phyloP scores from a whole-genome alignment of 2,797 vertebrate genomes.

The Danio albolineatus region DNA sequence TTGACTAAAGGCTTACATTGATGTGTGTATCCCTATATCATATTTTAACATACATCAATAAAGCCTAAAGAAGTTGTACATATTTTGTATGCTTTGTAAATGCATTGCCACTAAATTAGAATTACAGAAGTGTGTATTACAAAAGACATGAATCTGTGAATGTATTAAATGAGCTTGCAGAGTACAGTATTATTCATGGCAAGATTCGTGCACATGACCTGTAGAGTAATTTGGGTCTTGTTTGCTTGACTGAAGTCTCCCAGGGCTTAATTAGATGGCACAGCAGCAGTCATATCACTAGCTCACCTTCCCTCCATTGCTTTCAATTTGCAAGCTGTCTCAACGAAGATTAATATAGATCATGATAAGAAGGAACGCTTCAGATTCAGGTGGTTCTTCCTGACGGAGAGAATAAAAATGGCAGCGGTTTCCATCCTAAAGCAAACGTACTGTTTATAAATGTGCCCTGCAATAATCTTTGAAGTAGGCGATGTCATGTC shows the following conservation, averaged over 20 bases:
- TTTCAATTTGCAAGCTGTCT: slow-evolving; percentile 64
- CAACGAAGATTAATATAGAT: slow-evolving; percentile 35
- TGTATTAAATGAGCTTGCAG: slow-evolving; percentile 27
- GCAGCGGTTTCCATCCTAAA: slow-evolving; percentile 1
- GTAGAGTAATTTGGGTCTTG: slow-evolving; percentile 74
- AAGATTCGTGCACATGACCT: slow-evolving; percentile 74
- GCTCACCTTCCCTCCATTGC: slow-evolving; percentile 65
- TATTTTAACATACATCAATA: slow-evolving; percentile 72
- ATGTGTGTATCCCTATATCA: slow-evolving; percentile 48
- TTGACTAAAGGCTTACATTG: neutral
- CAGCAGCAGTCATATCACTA: slow-evolving; percentile 65
- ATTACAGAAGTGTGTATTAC: neutral
- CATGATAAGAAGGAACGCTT: slow-evolving; percentile 16
- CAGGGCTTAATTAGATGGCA: slow-evolving; percentile 79
- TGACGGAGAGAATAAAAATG: neutral
- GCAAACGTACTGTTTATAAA: neutral
- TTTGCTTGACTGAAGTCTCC: slow-evolving; percentile 76
- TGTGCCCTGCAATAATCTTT: neutral
- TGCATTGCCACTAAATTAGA: neutral
- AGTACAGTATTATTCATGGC: slow-evolving; percentile 79
- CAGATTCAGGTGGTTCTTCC: slow-evolving; percentile 6
- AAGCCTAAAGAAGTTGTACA: slow-evolving; percentile 54
- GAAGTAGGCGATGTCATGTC: neutral
- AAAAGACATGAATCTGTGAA: neutral
- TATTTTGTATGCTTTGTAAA: neutral